Percentiles rank a stretch among this genome's conserved stretches.
phyloP scores from a whole-genome alignment of 2,113 vertebrate genomes.

The Phalacrocorax brasilianus region DNA sequence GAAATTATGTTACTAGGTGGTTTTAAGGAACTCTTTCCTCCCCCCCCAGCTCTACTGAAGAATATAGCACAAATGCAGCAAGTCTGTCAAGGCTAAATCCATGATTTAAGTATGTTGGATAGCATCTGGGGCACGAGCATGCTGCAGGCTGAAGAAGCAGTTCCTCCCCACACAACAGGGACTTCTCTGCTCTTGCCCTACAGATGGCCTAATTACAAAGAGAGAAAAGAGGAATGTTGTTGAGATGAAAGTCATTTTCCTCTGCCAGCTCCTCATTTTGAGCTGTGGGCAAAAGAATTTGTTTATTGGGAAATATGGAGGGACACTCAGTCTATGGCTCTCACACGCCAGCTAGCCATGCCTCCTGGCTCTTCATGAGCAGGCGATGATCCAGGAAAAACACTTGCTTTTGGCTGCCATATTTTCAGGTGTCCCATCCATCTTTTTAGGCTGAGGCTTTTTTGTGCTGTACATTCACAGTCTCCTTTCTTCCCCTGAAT shows the following conservation, averaged over 20 bases:
- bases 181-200: background rate
- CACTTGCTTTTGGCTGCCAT: background rate
- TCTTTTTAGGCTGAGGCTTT: background rate
- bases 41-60: background rate
- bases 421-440: background rate
- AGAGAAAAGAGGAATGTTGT: background rate
- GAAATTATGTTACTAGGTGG: background rate
- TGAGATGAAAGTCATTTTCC: background rate
- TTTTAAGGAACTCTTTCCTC: background rate
- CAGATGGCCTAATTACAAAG: background rate
- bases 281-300: background rate
- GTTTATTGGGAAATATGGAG: background rate
- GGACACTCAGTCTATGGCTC: background rate
- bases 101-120: background rate
- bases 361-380: background rate
- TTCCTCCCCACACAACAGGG: background rate
- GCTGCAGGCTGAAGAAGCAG: background rate
- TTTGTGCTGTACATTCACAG: background rate
- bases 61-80: background rate
- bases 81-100: background rate
- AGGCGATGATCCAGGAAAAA: background rate
- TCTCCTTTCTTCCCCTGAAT: background rate
- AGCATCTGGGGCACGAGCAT: background rate
- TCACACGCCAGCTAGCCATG: accelerated
- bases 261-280: background rate